These are phyloP conservation scores for Paguma larvata DNA, from an alignment of 2,797 vertebrate genomes.

Conservation along the genomic window DNA sequence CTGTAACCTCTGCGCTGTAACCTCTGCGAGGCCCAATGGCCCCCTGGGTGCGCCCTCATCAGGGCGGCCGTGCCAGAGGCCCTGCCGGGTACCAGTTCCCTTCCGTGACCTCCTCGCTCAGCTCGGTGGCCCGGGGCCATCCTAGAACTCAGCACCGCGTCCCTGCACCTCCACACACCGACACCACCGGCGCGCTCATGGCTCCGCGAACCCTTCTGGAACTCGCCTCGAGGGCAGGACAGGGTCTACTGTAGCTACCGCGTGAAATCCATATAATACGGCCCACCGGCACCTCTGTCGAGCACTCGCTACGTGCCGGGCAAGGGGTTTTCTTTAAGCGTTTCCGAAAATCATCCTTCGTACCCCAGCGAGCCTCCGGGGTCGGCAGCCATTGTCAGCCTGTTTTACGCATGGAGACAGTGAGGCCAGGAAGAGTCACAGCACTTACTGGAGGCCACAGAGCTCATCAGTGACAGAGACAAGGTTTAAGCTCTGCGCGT, in stretches of 20 bases:
- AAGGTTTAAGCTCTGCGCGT: neutral
- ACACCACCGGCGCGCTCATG: accelerated
- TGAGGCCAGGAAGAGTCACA: neutral
- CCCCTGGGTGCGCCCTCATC: neutral
- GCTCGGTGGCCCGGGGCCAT: neutral
- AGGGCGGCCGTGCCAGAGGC: neutral
- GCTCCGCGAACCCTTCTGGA: neutral
- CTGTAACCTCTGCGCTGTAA: neutral
- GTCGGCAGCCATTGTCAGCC: neutral
- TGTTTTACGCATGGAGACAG: neutral
- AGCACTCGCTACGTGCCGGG: neutral
- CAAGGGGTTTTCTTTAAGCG: neutral
- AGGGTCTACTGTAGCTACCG: neutral
- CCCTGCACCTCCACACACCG: neutral
- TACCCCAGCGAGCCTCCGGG: neutral
- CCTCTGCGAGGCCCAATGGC: neutral
- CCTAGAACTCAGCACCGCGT: neutral
- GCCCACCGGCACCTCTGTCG: neutral
- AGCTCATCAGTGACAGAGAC: neutral
- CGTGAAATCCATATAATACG: neutral
- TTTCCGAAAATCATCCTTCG: neutral
- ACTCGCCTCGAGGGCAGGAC: neutral
- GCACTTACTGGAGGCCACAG: neutral
- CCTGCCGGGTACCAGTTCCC: neutral
- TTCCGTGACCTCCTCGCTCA: neutral